Percentiles rank a stretch among this genome's conserved stretches.
These are phyloP conservation scores for Amiota communis DNA, from an alignment of 2,888 invertebrate genomes.

Conservation along the genomic window DNA sequence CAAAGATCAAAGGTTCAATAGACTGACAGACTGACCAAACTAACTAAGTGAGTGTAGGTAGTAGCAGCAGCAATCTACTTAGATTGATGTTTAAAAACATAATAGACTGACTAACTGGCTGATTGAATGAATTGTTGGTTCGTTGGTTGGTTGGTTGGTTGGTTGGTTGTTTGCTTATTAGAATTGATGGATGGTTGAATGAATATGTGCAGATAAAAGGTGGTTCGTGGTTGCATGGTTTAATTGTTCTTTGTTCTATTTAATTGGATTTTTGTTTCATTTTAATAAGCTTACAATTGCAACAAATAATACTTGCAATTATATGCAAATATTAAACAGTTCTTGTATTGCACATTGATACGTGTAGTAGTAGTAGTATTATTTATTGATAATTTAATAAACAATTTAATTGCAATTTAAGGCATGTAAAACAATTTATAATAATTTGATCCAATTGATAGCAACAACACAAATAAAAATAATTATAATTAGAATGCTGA, in stretches of 20 bases:
- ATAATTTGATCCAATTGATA: neutral
- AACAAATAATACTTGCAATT: neutral
- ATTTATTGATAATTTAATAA: conserved; percentile 5
- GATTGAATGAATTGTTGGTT: no score
- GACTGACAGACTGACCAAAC: no score
- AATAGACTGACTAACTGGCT: no score
- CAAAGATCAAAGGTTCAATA: no score
- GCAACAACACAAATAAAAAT: neutral
- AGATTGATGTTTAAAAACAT: no score
- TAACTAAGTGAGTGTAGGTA: no score
- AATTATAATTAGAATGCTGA: neutral
- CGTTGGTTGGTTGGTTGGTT: no score
- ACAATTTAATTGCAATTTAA: conserved; percentile 8
- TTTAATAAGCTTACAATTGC: neutral
- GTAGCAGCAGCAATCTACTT: no score
- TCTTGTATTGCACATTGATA: neutral
- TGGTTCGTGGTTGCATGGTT: neutral
- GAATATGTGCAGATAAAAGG: neutral
- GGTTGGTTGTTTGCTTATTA: no score
- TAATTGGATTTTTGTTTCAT: neutral
- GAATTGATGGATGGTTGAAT: neutral
- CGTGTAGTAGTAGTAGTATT: no score
- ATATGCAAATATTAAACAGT: no score
- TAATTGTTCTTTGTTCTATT: neutral
- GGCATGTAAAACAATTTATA: neutral